Conservation (phyloP, 2,888 invertebrate genomes). For the Drosophila eohydei region DNA sequence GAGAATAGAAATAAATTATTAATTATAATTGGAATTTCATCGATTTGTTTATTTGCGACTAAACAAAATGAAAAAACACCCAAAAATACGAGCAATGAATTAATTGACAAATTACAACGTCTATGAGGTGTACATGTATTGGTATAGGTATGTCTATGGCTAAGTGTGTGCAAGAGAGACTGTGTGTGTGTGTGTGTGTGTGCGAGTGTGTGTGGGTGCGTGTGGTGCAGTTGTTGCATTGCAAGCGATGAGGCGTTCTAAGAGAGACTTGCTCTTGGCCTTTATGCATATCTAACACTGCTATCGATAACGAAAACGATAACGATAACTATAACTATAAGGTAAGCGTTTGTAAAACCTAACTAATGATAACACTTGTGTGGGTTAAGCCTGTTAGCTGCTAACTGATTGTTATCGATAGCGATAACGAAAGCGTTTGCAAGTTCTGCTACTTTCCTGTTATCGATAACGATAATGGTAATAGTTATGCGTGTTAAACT, state of each 20-base stretch:
- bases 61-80: slow-evolving; percentile 76
- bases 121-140: slow-evolving; percentile 63
- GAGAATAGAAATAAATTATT: slow-evolving; percentile 71
- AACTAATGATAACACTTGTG: slow-evolving; percentile 22
- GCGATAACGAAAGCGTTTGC: slow-evolving; percentile 6
- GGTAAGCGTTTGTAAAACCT: background rate
- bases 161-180: slow-evolving; percentile 22
- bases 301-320: slow-evolving; percentile 32
- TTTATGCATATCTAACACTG: slow-evolving; percentile 24
- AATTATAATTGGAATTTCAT: slow-evolving; percentile 78
- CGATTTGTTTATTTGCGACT: slow-evolving; percentile 78
- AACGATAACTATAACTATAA: slow-evolving; percentile 17
- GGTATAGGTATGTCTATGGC: slow-evolving; percentile 33
- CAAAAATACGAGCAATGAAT: slow-evolving; percentile 76
- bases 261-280: slow-evolving; percentile 29
- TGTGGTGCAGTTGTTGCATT: slow-evolving; percentile 21
- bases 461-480: background rate
- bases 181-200: slow-evolving; percentile 10
- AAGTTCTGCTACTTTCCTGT: background rate
- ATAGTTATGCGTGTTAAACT: too few relatives aligned
- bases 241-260: slow-evolving; percentile 45
- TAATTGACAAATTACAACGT: slow-evolving; percentile 77
- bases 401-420: background rate
- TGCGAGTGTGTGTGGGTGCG: slow-evolving; percentile 18
- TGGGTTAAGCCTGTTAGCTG: slow-evolving; percentile 25